Percentiles rank a stretch among this genome's conserved stretches.
Conservation (phyloP, 2,888 invertebrate genomes). For the Poecilus cupreus region DNA sequence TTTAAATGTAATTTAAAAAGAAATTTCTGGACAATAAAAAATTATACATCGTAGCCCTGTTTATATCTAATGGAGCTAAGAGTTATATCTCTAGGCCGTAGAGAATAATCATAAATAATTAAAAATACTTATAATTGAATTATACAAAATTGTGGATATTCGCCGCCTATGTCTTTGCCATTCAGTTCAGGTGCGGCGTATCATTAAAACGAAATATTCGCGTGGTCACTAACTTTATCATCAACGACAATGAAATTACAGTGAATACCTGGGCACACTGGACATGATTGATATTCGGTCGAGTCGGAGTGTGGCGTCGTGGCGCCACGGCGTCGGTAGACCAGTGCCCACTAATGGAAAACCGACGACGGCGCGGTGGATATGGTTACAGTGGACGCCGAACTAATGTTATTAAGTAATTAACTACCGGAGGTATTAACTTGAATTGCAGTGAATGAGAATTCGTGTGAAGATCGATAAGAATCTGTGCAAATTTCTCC, state of each 20-base stretch:
- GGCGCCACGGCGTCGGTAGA: not conserved
- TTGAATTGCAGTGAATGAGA: not conserved
- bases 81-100: too few species aligned
- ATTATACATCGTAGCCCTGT: too few species aligned
- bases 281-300: constrained; percentile 11
- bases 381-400: not conserved
- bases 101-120: too few species aligned
- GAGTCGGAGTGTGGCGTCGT: not conserved
- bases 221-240: constrained; percentile 3
- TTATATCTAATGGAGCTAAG: too few species aligned
- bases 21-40: too few species aligned
- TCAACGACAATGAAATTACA: constrained; percentile 28
- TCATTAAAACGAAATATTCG: constrained; percentile 45
- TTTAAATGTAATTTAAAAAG: too few species aligned
- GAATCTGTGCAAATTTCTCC: too few species aligned
- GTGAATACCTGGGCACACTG: not conserved
- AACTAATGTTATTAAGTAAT: constrained; percentile 52
- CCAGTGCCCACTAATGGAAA: constrained; percentile 31
- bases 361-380: not conserved
- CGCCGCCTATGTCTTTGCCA: not conserved
- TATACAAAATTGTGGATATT: too few species aligned
- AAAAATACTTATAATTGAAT: too few species aligned
- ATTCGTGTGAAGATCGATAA: too few species aligned
- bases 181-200: constrained; percentile 8
- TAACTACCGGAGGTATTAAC: constrained; percentile 28